Conservation (phyloP, 2,113 vertebrate species). For the Mustela nigripes region DNA sequence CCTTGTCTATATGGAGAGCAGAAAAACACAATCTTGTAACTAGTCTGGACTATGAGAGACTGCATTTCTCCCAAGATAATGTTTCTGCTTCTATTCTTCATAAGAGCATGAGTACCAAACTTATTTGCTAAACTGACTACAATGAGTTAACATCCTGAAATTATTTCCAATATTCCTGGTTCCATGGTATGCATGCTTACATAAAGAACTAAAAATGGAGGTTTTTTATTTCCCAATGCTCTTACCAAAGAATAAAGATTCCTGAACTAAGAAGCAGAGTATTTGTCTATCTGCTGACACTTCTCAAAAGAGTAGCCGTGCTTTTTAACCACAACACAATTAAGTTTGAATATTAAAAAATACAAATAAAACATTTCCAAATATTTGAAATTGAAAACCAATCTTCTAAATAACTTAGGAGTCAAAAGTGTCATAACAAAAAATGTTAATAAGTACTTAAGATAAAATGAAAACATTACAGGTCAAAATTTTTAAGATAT, state of each 20-base stretch:
- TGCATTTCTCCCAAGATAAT: constrained; percentile 48
- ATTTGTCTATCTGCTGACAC: constrained; percentile 31
- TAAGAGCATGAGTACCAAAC: neutral
- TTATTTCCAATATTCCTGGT: neutral
- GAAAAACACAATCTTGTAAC: neutral
- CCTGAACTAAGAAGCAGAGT: neutral
- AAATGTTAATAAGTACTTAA: constrained; percentile 28
- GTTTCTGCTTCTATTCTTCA: constrained; percentile 29
- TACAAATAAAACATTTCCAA: constrained; percentile 44
- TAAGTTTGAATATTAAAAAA: neutral
- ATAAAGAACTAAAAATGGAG: neutral
- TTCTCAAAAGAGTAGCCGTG: neutral
- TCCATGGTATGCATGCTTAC: neutral
- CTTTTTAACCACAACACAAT: neutral
- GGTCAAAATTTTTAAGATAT: neutral
- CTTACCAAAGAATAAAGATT: constrained; percentile 14
- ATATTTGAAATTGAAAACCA: constrained; percentile 22
- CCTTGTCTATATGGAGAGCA: neutral
- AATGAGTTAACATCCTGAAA: neutral
- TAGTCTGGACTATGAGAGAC: neutral
- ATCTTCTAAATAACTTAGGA: neutral
- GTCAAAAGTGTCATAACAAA: neutral
- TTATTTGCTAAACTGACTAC: neutral
- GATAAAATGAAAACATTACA: constrained; percentile 26
- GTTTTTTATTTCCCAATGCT: constrained; percentile 29